Conservation (phyloP, 2,888 invertebrate species). For the Bellardia pandia region DNA sequence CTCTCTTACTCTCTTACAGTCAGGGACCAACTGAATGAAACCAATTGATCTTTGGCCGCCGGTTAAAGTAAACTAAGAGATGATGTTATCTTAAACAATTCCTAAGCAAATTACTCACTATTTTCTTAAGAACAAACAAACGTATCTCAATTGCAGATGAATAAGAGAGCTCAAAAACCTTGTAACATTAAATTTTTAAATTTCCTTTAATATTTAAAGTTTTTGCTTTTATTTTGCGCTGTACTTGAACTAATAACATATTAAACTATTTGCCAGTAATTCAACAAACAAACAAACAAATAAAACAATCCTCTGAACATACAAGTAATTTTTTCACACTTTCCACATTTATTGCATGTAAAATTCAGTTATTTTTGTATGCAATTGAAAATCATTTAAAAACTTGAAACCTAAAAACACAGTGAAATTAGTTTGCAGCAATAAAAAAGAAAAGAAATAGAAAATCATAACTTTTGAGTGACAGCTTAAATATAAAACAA, state of each 20-base stretch:
- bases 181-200: no score
- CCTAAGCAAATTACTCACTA: no score
- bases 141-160: no score
- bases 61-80: no score
- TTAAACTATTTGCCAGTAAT: constrained; percentile 42
- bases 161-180: no score
- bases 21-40: no score
- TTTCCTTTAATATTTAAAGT: not conserved
- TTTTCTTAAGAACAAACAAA: no score
- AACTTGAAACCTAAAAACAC: constrained; percentile 39
- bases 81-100: no score
- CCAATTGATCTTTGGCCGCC: no score
- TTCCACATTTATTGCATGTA: constrained; percentile 55
- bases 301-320: constrained; percentile 24
- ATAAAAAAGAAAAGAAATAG: constrained; percentile 1
- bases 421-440: constrained; percentile 6
- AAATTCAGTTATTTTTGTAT: constrained; percentile 41
- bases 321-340: constrained; percentile 47
- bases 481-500: constrained; percentile 55
- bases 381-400: constrained; percentile 69
- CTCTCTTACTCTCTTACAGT: no score
- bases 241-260: constrained; percentile 68
- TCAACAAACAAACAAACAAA: not conserved
- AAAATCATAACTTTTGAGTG: constrained; percentile 61
- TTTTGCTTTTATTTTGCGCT: not conserved